Percentiles rank a stretch among this genome's conserved stretches.
Evolutionary conservation across 2,797 vertebrate genomes (phyloP).

Genomic region (Florisuga fusca): DNA sequence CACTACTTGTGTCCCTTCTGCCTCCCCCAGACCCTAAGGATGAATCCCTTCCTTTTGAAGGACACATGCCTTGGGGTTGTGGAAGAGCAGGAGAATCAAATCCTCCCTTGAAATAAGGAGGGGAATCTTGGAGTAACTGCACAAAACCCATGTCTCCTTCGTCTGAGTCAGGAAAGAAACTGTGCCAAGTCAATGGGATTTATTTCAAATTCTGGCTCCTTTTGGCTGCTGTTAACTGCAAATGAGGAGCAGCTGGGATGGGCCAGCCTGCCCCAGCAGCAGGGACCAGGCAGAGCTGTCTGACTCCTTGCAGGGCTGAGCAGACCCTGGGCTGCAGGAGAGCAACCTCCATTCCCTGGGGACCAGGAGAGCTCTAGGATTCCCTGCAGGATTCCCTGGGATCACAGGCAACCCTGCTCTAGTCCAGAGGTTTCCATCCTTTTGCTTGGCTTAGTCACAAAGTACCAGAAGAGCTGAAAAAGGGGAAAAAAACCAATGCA

Average conservation of each 20-base stretch:
- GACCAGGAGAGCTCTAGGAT: neutral
- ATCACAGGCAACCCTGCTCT: neutral
- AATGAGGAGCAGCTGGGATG: slow-evolving; percentile 70
- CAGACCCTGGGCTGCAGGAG: neutral
- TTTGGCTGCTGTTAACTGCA: slow-evolving; percentile 65
- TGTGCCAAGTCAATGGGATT: slow-evolving; percentile 55
- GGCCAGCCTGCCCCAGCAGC: slow-evolving; percentile 2
- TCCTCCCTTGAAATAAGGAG: slow-evolving; percentile 58
- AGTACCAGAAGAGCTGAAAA: neutral
- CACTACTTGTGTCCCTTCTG: neutral
- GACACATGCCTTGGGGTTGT: slow-evolving; percentile 47
- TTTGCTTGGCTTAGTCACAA: neutral
- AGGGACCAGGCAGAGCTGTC: neutral
- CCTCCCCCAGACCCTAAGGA: neutral
- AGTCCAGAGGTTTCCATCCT: neutral
- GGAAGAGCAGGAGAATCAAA: slow-evolving; percentile 61
- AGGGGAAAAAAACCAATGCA: rapidly evolving
- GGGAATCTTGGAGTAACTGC: slow-evolving; percentile 59
- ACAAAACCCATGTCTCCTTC: slow-evolving; percentile 28
- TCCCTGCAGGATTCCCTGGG: neutral
- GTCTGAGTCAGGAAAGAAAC: slow-evolving; percentile 68
- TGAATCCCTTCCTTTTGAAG: slow-evolving; percentile 54
- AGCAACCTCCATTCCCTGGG: neutral
- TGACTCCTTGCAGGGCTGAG: neutral
- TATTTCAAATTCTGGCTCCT: slow-evolving; percentile 69